phyloP scores from a whole-genome alignment of 2,888 invertebrate species.

The Ormyrus rosae region DNA sequence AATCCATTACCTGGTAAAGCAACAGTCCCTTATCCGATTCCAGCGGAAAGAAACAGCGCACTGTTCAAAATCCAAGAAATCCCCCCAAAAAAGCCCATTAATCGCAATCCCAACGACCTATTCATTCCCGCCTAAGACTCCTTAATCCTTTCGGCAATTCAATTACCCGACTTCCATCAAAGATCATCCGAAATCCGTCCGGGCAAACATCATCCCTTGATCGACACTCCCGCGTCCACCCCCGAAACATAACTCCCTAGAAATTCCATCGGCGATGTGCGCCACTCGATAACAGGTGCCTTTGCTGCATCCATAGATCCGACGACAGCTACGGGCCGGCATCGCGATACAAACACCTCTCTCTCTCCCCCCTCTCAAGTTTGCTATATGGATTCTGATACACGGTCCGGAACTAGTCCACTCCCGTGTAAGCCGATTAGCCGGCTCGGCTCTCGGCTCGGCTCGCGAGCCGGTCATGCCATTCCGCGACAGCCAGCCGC shows the following conservation, averaged over 20 bases:
- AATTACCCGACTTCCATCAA: slow-evolving; percentile 40
- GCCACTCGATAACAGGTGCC: slow-evolving; percentile 44
- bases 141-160: slow-evolving; percentile 12
- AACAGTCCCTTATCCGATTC: too few relatives aligned
- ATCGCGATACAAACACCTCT: too few relatives aligned
- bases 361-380: too few relatives aligned
- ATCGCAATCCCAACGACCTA: too few relatives aligned
- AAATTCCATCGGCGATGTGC: slow-evolving; percentile 38
- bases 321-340: too few relatives aligned
- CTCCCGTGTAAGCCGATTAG: slow-evolving; percentile 47
- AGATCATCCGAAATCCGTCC: slow-evolving; percentile 37
- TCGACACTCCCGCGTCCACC: neutral
- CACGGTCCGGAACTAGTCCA: neutral
- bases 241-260: slow-evolving; percentile 27
- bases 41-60: too few relatives aligned
- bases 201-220: slow-evolving; percentile 9
- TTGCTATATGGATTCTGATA: too few relatives aligned
- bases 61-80: too few relatives aligned
- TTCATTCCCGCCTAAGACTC: neutral
- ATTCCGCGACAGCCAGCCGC: slow-evolving; percentile 23
- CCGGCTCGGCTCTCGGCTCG: neutral
- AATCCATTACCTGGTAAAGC: too few relatives aligned
- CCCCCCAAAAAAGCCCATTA: too few relatives aligned
- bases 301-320: neutral
- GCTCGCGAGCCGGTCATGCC: neutral